A percentile compares a stretch with the other conserved stretches of the same genome.
phyloP scores from a whole-genome alignment of 2,113 vertebrate species.

The Bubo bubo region DNA sequence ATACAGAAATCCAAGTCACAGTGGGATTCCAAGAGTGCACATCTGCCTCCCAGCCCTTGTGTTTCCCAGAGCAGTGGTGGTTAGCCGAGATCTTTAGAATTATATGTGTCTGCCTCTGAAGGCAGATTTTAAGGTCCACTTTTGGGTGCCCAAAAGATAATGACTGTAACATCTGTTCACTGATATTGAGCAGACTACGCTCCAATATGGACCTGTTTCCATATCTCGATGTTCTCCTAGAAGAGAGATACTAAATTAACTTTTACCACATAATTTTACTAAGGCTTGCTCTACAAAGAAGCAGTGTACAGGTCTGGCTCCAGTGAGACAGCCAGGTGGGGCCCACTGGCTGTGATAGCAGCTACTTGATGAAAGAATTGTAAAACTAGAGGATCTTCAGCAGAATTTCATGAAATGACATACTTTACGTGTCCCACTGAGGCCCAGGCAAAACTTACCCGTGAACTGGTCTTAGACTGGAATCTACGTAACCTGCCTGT shows the following conservation, averaged over 20 bases:
- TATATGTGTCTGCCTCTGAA: neutral
- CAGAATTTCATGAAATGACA: neutral
- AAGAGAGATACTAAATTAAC: neutral
- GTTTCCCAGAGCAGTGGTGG: neutral
- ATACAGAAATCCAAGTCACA: conserved; percentile 52
- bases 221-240: neutral
- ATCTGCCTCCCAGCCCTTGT: conserved; percentile 43
- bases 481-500: neutral
- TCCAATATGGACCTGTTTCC: neutral
- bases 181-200: neutral
- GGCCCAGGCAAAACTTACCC: neutral
- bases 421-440: neutral
- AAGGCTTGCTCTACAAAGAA: neutral
- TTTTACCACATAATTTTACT: neutral
- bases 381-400: neutral
- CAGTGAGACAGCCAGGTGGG: neutral
- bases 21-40: conserved; percentile 32
- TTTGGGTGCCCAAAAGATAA: neutral
- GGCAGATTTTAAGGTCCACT: neutral
- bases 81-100: neutral
- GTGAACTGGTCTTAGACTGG: neutral
- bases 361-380: neutral
- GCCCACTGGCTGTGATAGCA: neutral
- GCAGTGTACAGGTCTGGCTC: neutral
- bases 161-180: neutral